Conservation (phyloP, 2,113 vertebrate genomes). For the Hemiscyllium ocellatum region DNA sequence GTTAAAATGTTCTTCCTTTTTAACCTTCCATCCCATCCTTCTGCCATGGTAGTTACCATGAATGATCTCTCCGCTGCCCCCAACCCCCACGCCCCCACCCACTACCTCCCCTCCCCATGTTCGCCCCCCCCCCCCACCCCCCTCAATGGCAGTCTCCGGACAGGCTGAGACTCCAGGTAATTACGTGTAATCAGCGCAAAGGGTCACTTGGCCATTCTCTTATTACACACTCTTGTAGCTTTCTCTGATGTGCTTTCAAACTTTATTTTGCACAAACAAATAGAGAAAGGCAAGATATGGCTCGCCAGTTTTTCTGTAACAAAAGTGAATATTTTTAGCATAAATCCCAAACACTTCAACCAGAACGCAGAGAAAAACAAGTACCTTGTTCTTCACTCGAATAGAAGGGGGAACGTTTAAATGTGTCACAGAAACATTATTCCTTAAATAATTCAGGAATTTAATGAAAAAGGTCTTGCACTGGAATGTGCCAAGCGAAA, state of each 20-base stretch:
- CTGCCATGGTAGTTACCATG: constrained; percentile 29
- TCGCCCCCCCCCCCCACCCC: neutral
- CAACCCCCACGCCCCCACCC: constrained; percentile 4
- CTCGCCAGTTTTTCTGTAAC: neutral
- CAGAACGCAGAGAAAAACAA: neutral
- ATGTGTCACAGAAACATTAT: neutral
- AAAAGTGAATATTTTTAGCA: neutral
- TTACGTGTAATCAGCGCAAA: constrained; percentile 84
- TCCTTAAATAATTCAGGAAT: neutral
- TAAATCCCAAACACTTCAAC: neutral
- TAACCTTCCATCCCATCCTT: neutral
- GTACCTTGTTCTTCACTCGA: neutral
- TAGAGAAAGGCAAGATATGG: constrained; percentile 69
- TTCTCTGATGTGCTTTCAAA: constrained; percentile 86
- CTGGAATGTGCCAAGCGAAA: neutral
- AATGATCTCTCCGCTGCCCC: neutral
- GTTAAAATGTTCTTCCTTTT: neutral
- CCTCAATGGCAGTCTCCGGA: constrained; percentile 43
- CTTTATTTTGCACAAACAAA: constrained; percentile 80
- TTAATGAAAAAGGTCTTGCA: too few species aligned
- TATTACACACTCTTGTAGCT: constrained; percentile 72
- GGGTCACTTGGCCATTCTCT: constrained; percentile 85
- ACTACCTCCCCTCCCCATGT: neutral
- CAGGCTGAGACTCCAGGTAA: constrained; percentile 84
- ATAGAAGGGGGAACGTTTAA: neutral